Conservation (phyloP, 2,797 vertebrate genomes). For the Amblyraja radiata region DNA sequence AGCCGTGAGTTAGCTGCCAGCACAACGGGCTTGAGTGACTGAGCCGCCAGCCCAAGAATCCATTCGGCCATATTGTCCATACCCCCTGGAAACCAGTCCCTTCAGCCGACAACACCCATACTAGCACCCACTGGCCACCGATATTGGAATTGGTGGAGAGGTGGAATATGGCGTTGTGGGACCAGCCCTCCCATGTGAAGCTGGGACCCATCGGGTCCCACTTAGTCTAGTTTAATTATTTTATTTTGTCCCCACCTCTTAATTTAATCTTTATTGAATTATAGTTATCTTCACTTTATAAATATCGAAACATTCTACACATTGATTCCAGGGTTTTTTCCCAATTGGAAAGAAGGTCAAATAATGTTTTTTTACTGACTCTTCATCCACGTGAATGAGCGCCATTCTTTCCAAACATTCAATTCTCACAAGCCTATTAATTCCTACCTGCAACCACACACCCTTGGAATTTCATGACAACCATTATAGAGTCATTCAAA, state of each 20-base stretch:
- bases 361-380: neutral
- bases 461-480: neutral
- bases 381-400: neutral
- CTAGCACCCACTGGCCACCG: too few relatives aligned
- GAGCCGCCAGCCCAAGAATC: too few relatives aligned
- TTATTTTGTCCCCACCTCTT: neutral
- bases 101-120: too few relatives aligned
- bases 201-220: too few relatives aligned
- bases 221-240: too few relatives aligned
- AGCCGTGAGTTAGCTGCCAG: too few relatives aligned
- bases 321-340: neutral
- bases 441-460: neutral
- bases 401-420: neutral
- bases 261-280: neutral
- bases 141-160: too few relatives aligned
- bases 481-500: neutral
- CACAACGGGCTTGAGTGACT: too few relatives aligned
- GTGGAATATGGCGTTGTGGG: too few relatives aligned
- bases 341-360: neutral
- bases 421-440: neutral
- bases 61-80: too few relatives aligned
- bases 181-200: too few relatives aligned
- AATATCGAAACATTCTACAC: constrained; percentile 18
- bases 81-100: too few relatives aligned
- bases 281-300: neutral